Evolutionary conservation across 2,888 invertebrate species (phyloP).

Genomic region (Unio delphinus): DNA sequence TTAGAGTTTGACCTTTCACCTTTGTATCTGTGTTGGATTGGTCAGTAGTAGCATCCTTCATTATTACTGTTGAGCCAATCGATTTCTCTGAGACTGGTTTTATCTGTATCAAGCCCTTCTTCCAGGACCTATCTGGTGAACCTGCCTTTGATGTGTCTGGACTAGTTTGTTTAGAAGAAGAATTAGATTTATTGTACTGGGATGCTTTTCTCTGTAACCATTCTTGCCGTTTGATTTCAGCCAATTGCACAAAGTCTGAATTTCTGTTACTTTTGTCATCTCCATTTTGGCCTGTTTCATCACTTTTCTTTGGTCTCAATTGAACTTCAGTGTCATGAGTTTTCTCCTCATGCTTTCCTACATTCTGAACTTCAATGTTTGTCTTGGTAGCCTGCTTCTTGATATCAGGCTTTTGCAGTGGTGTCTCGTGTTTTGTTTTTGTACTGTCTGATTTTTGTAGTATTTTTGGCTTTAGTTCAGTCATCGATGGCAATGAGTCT

Average conservation of each 20-base stretch:
- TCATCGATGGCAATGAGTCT: too few relatives aligned
- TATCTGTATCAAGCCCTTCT: conserved; percentile 15
- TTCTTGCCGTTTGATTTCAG: conserved; percentile 63
- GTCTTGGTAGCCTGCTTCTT: conserved; percentile 1
- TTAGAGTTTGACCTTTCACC: conserved; percentile 18
- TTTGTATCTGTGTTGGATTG: conserved; percentile 39
- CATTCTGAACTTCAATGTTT: too few relatives aligned
- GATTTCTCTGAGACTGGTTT: conserved; percentile 24
- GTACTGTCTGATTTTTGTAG: too few relatives aligned
- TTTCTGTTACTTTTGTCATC: conserved; percentile 23
- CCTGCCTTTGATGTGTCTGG: conserved; percentile 17
- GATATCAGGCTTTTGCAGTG: neutral
- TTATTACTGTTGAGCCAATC: conserved; percentile 22
- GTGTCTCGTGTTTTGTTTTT: too few relatives aligned
- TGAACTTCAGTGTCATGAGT: conserved; percentile 1
- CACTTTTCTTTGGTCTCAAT: conserved; percentile 1
- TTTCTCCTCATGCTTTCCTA: conserved; percentile 1
- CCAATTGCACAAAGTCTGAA: conserved; percentile 59
- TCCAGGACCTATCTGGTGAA: conserved; percentile 22
- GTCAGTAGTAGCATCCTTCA: conserved; percentile 46
- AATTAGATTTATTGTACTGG: conserved; percentile 24
- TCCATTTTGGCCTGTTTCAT: conserved; percentile 16
- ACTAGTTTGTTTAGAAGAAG: conserved; percentile 23
- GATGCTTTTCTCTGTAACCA: conserved; percentile 50
- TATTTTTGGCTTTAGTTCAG: too few relatives aligned